Conservation (phyloP, 2,888 invertebrate genomes). For the Aleiodes leptofemur region DNA sequence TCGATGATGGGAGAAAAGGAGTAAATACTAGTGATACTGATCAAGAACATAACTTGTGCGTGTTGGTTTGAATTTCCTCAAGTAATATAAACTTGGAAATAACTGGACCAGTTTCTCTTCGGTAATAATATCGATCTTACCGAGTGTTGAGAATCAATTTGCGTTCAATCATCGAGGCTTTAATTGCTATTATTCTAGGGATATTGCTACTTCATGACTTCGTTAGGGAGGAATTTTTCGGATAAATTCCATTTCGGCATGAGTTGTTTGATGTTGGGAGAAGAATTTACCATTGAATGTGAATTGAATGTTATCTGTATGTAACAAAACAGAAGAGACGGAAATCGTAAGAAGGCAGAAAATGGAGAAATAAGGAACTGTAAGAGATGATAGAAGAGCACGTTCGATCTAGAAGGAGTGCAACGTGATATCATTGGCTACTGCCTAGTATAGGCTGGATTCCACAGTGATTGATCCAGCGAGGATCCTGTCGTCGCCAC, state of each 20-base stretch:
- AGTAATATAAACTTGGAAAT: constrained; percentile 21
- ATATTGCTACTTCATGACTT: not conserved
- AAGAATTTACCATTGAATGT: not conserved
- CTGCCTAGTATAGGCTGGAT: constrained; percentile 56
- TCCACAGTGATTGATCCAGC: constrained; percentile 63
- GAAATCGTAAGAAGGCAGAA: constrained; percentile 14
- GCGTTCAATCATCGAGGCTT: not conserved
- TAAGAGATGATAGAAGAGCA: constrained; percentile 22
- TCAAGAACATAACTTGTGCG: constrained; percentile 19
- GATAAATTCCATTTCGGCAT: constrained; percentile 5
- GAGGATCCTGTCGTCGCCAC: constrained; percentile 52
- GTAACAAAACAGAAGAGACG: constrained; percentile 22
- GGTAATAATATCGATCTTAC: not conserved
- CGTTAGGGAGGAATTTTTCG: not conserved
- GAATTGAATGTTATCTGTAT: constrained; percentile 24
- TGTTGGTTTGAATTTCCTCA: constrained; percentile 16
- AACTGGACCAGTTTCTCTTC: constrained; percentile 12
- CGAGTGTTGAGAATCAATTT: constrained; percentile 15
- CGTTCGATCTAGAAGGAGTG: constrained; percentile 49
- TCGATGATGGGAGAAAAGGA: not conserved
- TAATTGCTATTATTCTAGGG: not conserved
- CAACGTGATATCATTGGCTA: constrained; percentile 52
- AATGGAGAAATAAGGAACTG: constrained; percentile 21
- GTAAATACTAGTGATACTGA: constrained; percentile 15
- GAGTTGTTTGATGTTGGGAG: constrained; percentile 20